Base-by-base conservation (phyloP, 1,140 invertebrate species). In the Wiebesia pumilae region DNA sequence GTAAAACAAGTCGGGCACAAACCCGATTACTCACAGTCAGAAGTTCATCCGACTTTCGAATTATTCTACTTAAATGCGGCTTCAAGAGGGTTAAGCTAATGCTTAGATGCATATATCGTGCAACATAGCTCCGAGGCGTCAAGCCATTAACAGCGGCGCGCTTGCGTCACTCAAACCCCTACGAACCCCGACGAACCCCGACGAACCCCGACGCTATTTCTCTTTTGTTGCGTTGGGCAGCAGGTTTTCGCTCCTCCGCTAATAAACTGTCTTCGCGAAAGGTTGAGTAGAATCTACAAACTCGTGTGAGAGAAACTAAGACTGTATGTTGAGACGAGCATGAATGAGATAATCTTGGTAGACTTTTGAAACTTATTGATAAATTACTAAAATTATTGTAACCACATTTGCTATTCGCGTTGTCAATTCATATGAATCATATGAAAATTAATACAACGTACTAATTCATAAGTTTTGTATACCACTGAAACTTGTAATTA, bases 31-130 rank as follows among this genome's bases (percentile, higher is more conserved):
- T 85, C 84, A 73, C 35, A 40, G 51, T 80, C 75, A 38, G 51
- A 81, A 73, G 35, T 85, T 73, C 35, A 85, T 85, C 67, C 67
- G 81, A 85, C 84, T 85, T 81, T 81, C 35, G 38, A 43, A 85
- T 85, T 51, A 77, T 84, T 65, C 73, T 67, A 51, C 83, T 78
- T 84, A 67, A 67, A 43, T 43, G 73, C 58, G 54, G 83, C 62
- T 79, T 79, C 73, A 58, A 14, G 62, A 19, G 2, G 38, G 47
- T 69, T 54, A 51, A 82, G 67, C 67, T 82, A 82, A 83, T 83
- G 43, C 67, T 73, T 27, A 19, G 16, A 6, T 33, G 14, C 40
- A n/a, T 69, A 40, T 35, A 84, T 84, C 35, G 30, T 19, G 30
- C n/a, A 33, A 33, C 43, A 19, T 47, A 47, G 10, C 65, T 67